Conservation (phyloP, 2,888 invertebrate species). For the Geotrupes spiniger region DNA sequence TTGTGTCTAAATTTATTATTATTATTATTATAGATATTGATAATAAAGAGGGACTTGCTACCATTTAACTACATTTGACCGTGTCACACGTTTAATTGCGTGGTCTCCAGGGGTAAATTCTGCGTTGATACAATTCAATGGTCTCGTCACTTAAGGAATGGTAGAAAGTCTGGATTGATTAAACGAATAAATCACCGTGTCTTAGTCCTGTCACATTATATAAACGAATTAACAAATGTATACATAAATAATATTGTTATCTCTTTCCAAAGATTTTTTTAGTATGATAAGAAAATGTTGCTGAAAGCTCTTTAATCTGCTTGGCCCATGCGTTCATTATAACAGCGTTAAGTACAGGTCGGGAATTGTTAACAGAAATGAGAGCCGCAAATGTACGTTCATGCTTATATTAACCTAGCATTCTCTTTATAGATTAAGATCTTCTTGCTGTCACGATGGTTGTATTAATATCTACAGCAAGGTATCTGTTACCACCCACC, state of each 20-base stretch:
- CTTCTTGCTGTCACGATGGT: conserved; percentile 37
- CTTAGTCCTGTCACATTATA: conserved; percentile 52
- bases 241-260: conserved; percentile 52
- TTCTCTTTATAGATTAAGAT: conserved; percentile 34
- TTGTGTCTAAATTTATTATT: conserved; percentile 34
- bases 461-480: conserved; percentile 39
- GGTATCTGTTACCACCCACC: conserved; percentile 41
- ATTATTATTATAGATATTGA: conserved; percentile 31
- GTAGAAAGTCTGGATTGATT: conserved; percentile 21
- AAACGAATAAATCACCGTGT: conserved; percentile 52
- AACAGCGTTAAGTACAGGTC: conserved; percentile 19
- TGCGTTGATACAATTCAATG: too few species aligned
- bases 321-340: conserved; percentile 37
- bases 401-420: conserved; percentile 24
- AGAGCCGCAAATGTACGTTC: conserved; percentile 17
- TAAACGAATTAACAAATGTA: conserved; percentile 51
- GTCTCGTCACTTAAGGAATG: conserved; percentile 9
- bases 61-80: conserved; percentile 10
- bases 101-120: too few species aligned
- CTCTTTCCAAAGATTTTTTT: conserved; percentile 53
- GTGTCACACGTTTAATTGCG: too few species aligned
- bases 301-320: conserved; percentile 45
- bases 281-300: conserved; percentile 46
- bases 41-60: conserved; percentile 23
- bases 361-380: conserved; percentile 15